phyloP scores from a whole-genome alignment of 2,888 invertebrate genomes.

The Nasonia oneida region DNA sequence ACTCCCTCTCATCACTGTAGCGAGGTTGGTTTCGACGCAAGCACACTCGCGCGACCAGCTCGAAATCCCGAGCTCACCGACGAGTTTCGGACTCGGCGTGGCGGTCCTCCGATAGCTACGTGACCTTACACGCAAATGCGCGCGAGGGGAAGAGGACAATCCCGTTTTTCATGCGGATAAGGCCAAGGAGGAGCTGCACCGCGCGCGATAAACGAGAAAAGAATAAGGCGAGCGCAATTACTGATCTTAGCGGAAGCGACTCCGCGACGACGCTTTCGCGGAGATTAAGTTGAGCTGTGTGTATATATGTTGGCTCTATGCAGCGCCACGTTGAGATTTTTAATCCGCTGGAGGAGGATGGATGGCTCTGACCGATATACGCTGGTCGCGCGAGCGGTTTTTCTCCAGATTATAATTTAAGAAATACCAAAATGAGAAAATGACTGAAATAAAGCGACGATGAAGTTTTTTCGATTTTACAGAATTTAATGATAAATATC shows the following conservation, averaged over 20 bases:
- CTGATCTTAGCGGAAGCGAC: constrained; percentile 14
- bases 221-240: constrained; percentile 55
- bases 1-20: background rate
- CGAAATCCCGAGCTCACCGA: constrained; percentile 27
- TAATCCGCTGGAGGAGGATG: background rate
- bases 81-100: constrained; percentile 26
- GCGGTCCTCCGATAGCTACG: constrained; percentile 33
- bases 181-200: constrained; percentile 3
- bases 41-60: constrained; percentile 5
- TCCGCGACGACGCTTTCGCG: background rate
- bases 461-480: no score
- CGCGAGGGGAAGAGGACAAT: constrained; percentile 10
- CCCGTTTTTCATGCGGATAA: constrained; percentile 53
- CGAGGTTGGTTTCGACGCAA: constrained; percentile 40
- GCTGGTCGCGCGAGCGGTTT: background rate
- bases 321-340: background rate
- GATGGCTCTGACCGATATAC: background rate
- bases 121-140: constrained; percentile 47
- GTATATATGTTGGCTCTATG: background rate
- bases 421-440: no score
- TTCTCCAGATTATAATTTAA: no score
- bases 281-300: constrained; percentile 41
- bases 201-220: constrained; percentile 53
- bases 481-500: no score
- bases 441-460: no score